These are phyloP conservation scores for Borostomias antarcticus DNA, from an alignment of 2,797 vertebrate species.

Conservation along the genomic window DNA sequence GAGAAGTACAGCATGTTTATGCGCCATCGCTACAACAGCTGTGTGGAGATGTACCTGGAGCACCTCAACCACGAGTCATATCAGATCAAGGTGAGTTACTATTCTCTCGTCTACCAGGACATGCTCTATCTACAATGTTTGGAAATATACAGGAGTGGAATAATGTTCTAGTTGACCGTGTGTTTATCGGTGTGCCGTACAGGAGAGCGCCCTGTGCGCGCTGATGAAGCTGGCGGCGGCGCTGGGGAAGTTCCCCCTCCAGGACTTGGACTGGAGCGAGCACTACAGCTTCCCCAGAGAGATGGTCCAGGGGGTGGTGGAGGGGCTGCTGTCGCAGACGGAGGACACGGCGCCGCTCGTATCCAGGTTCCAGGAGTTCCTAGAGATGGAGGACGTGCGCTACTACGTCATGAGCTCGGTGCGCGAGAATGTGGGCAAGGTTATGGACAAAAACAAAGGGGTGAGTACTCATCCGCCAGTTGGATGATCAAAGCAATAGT, in stretches of 20 bases:
- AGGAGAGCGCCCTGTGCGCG: conserved; percentile 84
- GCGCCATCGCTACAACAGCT: conserved; percentile 88
- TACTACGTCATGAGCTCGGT: conserved; percentile 86
- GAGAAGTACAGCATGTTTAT: conserved; percentile 90
- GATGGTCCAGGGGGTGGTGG: conserved; percentile 81
- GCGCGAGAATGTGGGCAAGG: conserved; percentile 57
- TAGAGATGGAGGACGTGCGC: conserved; percentile 87
- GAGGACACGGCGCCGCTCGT: conserved; percentile 82
- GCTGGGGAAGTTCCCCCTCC: conserved; percentile 81
- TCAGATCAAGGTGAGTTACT: conserved; percentile 79
- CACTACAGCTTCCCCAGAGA: conserved; percentile 84
- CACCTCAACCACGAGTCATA: conserved; percentile 77
- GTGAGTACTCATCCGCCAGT: too few relatives aligned
- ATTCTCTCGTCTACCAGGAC: background rate
- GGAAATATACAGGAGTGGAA: background rate
- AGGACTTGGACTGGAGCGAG: conserved; percentile 84
- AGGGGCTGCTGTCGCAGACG: conserved; percentile 72
- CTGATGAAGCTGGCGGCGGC: conserved; percentile 88
- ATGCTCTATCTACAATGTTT: background rate
- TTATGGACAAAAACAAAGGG: conserved; percentile 81
- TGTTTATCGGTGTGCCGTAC: background rate
- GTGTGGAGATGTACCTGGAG: conserved; percentile 77
- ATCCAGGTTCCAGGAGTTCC: conserved; percentile 86
- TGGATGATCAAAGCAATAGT: background rate
- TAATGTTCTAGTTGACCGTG: background rate